A percentile compares a stretch with the other conserved stretches of the same genome.
These are phyloP conservation scores for Aleiodes testaceus DNA, from an alignment of 2,888 invertebrate genomes.

Conservation along the genomic window DNA sequence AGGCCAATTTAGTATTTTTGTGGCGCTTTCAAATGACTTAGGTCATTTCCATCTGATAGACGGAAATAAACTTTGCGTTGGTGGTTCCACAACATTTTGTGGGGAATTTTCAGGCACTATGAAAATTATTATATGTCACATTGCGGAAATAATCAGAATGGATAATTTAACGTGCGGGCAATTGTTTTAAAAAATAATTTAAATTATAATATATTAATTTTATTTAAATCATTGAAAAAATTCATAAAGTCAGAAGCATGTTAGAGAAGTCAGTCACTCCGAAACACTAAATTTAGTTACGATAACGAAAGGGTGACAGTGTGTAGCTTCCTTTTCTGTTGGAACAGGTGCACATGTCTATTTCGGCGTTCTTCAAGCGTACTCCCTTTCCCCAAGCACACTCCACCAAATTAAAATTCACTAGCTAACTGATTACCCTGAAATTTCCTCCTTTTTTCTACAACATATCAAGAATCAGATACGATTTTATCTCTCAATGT, in stretches of 20 bases:
- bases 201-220: no score
- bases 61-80: constrained; percentile 46
- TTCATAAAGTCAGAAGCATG: constrained; percentile 4
- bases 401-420: constrained; percentile 6
- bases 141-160: constrained; percentile 18
- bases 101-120: not conserved
- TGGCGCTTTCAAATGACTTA: constrained; percentile 45
- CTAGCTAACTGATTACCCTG: not conserved
- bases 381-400: not conserved
- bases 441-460: not conserved
- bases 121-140: constrained; percentile 1
- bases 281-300: constrained; percentile 12
- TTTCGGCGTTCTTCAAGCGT: constrained; percentile 53
- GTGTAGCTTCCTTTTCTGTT: constrained; percentile 59
- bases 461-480: not conserved
- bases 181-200: no score
- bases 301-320: constrained; percentile 35
- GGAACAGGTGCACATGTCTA: constrained; percentile 65
- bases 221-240: not conserved
- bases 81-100: constrained; percentile 2
- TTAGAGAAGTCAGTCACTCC: not conserved
- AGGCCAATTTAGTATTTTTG: constrained; percentile 17
- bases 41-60: constrained; percentile 50
- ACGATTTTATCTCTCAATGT: not conserved
- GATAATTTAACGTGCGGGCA: not conserved